phyloP scores from a whole-genome alignment of 2,797 vertebrate species.

The Threskiornis aethiopicus region DNA sequence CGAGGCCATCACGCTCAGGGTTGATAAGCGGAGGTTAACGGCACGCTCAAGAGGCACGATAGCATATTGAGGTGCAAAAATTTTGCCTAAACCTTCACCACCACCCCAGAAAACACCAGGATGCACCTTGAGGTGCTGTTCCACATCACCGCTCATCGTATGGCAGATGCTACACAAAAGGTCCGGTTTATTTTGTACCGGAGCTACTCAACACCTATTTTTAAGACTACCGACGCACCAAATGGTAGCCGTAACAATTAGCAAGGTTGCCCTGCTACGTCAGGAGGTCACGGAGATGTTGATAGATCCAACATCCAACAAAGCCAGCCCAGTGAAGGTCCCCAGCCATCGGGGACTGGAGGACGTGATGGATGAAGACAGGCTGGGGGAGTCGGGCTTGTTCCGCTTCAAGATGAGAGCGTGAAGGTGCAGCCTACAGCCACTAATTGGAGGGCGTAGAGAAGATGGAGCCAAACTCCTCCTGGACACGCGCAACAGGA shows the following conservation, averaged over 20 bases:
- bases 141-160: accelerated
- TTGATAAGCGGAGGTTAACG: background rate
- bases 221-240: background rate
- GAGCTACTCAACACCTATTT: background rate
- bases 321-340: background rate
- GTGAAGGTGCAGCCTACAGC: background rate
- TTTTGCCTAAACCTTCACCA: background rate
- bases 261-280: accelerated
- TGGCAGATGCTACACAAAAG: accelerated
- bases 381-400: background rate
- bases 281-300: background rate
- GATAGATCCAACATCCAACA: accelerated
- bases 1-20: background rate
- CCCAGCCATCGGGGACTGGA: accelerated
- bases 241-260: background rate
- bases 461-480: background rate
- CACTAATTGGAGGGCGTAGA: background rate
- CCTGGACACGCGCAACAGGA: accelerated
- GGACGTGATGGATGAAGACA: background rate
- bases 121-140: background rate
- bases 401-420: background rate
- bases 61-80: background rate
- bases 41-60: background rate
- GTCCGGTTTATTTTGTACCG: accelerated
- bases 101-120: background rate